Evolutionary conservation across 1,140 invertebrate species (phyloP).

Genomic region (Drosophila littoralis): DNA sequence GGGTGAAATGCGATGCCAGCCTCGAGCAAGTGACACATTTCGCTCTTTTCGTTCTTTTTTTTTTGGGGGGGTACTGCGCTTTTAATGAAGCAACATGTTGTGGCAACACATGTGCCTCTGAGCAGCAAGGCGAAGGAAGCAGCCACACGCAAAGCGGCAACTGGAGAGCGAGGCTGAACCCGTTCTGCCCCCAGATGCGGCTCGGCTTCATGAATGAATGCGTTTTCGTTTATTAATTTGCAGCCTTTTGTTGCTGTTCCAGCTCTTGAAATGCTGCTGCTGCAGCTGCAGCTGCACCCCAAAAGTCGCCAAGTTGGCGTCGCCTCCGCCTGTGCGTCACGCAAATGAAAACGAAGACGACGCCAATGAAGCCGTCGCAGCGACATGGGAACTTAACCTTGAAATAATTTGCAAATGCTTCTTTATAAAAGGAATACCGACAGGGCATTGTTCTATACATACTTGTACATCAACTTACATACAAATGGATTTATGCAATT

Average conservation of each 20-base stretch:
- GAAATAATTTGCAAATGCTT: slow-evolving; percentile 47
- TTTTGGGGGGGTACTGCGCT: slow-evolving; percentile 5
- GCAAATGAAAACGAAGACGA: slow-evolving; percentile 71
- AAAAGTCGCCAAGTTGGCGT: slow-evolving; percentile 37
- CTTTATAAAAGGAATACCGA: slow-evolving; percentile 4
- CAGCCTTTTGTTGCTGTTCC: slow-evolving; percentile 53
- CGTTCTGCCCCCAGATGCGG: slow-evolving; percentile 25
- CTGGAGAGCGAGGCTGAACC: slow-evolving; percentile 26
- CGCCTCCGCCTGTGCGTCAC: slow-evolving; percentile 50
- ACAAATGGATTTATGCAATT: background rate
- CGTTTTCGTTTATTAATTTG: slow-evolving; percentile 79
- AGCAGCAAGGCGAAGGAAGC: slow-evolving; percentile 2
- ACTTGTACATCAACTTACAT: background rate
- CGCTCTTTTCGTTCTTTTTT: slow-evolving; percentile 19
- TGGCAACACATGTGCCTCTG: slow-evolving; percentile 66
- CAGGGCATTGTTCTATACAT: slow-evolving; percentile 7
- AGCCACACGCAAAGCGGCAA: slow-evolving; percentile 10
- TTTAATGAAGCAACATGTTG: slow-evolving; percentile 74
- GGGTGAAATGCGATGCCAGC: slow-evolving; percentile 53
- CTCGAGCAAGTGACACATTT: slow-evolving; percentile 49
- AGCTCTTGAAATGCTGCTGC: slow-evolving; percentile 16
- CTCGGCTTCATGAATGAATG: slow-evolving; percentile 75
- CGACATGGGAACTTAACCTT: slow-evolving; percentile 72
- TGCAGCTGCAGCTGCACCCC: slow-evolving; percentile 28
- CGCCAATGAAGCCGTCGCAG: slow-evolving; percentile 22